A percentile compares a stretch with the other conserved stretches of the same genome.
These are phyloP conservation scores for Pterophyllum scalare DNA, from an alignment of 2,113 vertebrate genomes.

Conservation along the genomic window DNA sequence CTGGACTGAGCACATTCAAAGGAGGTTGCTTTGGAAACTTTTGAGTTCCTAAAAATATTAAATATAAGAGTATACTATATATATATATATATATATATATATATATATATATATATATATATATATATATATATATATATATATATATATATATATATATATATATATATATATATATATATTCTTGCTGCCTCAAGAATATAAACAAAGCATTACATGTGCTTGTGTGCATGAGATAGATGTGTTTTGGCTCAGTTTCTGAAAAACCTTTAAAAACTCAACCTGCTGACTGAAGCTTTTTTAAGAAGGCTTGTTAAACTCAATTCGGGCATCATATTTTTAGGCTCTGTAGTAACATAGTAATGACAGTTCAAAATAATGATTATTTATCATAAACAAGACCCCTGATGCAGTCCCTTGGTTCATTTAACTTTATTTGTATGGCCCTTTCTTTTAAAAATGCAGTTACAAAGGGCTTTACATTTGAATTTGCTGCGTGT, in stretches of 20 bases:
- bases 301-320: neutral
- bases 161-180: too few species aligned
- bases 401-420: neutral
- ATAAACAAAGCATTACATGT: neutral
- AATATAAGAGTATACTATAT: neutral
- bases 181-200: neutral
- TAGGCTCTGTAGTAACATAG: neutral
- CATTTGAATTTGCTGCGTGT: neutral
- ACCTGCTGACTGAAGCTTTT: neutral
- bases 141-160: too few species aligned
- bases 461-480: neutral
- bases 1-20: conserved; percentile 4
- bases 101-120: too few species aligned
- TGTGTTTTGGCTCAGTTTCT: neutral
- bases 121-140: too few species aligned
- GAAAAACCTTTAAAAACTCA: neutral
- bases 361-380: neutral
- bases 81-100: too few species aligned
- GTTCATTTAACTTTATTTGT: neutral
- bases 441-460: neutral
- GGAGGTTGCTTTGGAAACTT: neutral
- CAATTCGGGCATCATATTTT: neutral
- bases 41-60: neutral
- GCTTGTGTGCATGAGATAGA: neutral
- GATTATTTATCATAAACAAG: neutral